Evolutionary conservation across 2,797 vertebrate species (phyloP).

Genomic region (Coregonus sp.): DNA sequence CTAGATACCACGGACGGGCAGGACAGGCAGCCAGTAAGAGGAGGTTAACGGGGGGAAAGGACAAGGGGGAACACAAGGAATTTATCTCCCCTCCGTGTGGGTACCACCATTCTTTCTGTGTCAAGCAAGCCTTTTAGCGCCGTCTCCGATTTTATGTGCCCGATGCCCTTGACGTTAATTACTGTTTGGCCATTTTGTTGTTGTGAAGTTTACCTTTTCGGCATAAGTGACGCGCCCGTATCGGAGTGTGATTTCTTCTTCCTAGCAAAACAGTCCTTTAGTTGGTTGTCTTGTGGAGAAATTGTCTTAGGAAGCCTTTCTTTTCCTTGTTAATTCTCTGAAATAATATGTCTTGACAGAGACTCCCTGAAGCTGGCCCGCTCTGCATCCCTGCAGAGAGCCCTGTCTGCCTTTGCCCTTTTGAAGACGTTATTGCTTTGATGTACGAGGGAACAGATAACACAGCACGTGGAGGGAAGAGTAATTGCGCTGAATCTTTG

Average conservation of each 20-base stretch:
- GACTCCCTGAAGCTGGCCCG: conserved; percentile 51
- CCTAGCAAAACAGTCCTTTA: conserved; percentile 34
- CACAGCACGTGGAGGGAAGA: conserved; percentile 48
- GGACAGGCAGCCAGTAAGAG: conserved; percentile 45
- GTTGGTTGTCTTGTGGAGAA: conserved; percentile 42
- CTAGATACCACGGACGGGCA: conserved; percentile 44
- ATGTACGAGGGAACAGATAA: conserved; percentile 55
- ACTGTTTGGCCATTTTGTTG: conserved; percentile 31
- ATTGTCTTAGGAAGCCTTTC: conserved; percentile 30
- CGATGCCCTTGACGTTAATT: conserved; percentile 48
- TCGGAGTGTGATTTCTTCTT: conserved; percentile 25
- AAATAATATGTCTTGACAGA: conserved; percentile 58
- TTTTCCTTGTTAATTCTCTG: conserved; percentile 56
- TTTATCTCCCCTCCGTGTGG: conserved; percentile 42
- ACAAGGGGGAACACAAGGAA: conserved; percentile 33
- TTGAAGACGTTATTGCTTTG: conserved; percentile 59
- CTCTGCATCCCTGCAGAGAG: conserved; percentile 55
- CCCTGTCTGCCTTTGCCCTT: conserved; percentile 49
- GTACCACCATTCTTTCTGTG: conserved; percentile 37
- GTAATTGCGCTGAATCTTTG: conserved; percentile 54
- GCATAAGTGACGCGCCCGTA: background rate
- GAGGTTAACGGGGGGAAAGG: conserved; percentile 35
- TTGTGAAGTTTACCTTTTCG: background rate
- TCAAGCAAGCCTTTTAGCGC: conserved; percentile 40
- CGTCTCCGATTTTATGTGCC: conserved; percentile 38